A percentile compares a stretch with the other conserved stretches of the same genome.
phyloP scores from a whole-genome alignment of 1,140 invertebrate species.

The Drosophila equinoxialis region DNA sequence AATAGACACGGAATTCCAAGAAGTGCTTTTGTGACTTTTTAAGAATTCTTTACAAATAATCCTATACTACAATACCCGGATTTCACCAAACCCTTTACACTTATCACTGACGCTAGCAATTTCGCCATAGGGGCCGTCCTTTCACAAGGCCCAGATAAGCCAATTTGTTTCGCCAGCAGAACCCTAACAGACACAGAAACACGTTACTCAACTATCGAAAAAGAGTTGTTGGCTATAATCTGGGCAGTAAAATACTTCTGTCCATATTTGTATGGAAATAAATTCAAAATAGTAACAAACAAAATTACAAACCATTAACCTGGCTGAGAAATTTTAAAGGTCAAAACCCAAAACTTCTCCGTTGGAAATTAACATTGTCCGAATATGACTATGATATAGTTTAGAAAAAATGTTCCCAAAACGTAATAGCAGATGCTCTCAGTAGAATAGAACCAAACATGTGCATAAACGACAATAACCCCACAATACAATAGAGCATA shows the following conservation, averaged over 20 bases:
- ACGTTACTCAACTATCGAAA: slow-evolving; percentile 19
- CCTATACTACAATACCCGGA: slow-evolving; percentile 17
- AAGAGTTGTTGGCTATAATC: slow-evolving; percentile 10
- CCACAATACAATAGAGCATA: background rate
- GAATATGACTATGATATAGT: too few species aligned
- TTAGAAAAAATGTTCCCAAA: too few species aligned
- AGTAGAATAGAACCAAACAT: too few species aligned
- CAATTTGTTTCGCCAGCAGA: slow-evolving; percentile 15
- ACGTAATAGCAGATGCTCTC: too few species aligned
- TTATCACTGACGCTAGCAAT: slow-evolving; percentile 15
- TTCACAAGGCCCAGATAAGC: slow-evolving; percentile 12
- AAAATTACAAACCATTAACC: background rate
- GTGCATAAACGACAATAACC: too few species aligned
- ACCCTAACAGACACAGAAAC: slow-evolving; percentile 13
- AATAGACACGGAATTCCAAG: background rate
- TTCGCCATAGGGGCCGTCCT: background rate
- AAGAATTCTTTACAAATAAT: slow-evolving; percentile 14
- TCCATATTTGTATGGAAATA: background rate
- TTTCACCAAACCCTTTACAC: background rate
- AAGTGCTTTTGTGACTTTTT: slow-evolving; percentile 3
- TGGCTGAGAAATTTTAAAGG: background rate
- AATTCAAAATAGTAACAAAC: background rate
- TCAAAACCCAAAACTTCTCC: background rate
- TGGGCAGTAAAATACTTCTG: slow-evolving; percentile 11
- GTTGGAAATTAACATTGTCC: slow-evolving; percentile 16